Conservation (phyloP, 2,888 invertebrate species). For the Elaeidobius kamerunicus region DNA sequence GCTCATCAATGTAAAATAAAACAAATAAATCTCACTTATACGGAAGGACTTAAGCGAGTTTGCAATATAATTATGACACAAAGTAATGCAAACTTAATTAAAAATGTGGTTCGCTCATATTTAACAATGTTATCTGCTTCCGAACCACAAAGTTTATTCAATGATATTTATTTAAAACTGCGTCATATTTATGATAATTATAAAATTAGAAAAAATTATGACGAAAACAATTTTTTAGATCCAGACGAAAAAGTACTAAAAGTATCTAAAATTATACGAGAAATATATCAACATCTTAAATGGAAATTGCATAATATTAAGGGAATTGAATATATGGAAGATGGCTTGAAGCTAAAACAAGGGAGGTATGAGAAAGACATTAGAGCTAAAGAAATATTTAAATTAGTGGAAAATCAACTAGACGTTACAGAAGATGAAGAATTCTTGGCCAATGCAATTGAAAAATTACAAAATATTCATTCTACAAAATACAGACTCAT, state of each 20-base stretch:
- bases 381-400: background rate
- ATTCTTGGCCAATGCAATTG: background rate
- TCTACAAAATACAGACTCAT: background rate
- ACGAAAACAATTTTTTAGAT: constrained; percentile 1
- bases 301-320: background rate
- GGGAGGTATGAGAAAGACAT: background rate
- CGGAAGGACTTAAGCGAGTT: background rate
- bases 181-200: background rate
- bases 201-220: constrained; percentile 1
- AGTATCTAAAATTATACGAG: background rate
- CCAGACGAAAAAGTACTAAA: background rate
- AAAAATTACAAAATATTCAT: background rate
- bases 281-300: constrained; percentile 2
- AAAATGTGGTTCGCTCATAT: background rate
- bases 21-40: background rate
- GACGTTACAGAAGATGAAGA: background rate
- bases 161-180: constrained; percentile 1
- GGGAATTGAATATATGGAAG: constrained; percentile 8
- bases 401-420: background rate
- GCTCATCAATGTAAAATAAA: background rate
- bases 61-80: background rate
- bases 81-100: background rate
- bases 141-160: constrained; percentile 3
- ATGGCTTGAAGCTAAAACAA: background rate
- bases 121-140: background rate